phyloP scores from a whole-genome alignment of 2,113 vertebrate species.

The Trematomus loennbergii region DNA sequence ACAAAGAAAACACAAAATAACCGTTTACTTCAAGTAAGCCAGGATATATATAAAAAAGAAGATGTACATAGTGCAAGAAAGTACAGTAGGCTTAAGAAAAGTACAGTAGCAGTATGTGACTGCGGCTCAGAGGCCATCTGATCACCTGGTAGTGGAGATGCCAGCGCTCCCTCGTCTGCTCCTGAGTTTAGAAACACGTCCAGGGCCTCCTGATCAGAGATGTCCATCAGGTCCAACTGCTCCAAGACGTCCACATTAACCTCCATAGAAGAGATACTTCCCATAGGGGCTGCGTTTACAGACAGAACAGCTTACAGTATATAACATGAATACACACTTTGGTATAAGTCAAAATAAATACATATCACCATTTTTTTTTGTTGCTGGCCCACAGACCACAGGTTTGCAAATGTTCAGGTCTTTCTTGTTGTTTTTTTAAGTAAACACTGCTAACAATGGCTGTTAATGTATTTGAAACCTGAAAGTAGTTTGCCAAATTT shows the following conservation, averaged over 20 bases:
- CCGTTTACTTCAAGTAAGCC: no score
- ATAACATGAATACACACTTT: neutral
- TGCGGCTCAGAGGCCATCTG: neutral
- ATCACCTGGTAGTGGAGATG: constrained; percentile 83
- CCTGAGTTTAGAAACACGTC: constrained; percentile 92
- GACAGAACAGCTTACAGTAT: neutral
- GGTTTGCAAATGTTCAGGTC: no score
- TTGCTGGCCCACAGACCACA: no score
- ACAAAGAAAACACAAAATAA: no score
- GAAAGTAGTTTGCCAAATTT: neutral
- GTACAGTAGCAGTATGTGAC: no score
- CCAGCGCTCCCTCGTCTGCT: constrained; percentile 78
- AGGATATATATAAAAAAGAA: no score
- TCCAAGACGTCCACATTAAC: constrained; percentile 94
- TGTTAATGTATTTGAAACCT: neutral
- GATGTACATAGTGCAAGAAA: no score
- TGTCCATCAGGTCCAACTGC: constrained; percentile 93
- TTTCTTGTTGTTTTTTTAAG: no score
- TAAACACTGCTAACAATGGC: neutral
- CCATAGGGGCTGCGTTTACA: constrained; percentile 87
- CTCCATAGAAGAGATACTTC: constrained; percentile 96
- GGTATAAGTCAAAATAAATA: neutral
- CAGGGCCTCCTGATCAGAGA: constrained; percentile 92
- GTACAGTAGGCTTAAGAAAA: neutral
- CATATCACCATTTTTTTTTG: neutral